A percentile compares a stretch with the other conserved stretches of the same genome.
phyloP scores from a whole-genome alignment of 2,797 vertebrate species.

The Gephyroberyx darwinii region DNA sequence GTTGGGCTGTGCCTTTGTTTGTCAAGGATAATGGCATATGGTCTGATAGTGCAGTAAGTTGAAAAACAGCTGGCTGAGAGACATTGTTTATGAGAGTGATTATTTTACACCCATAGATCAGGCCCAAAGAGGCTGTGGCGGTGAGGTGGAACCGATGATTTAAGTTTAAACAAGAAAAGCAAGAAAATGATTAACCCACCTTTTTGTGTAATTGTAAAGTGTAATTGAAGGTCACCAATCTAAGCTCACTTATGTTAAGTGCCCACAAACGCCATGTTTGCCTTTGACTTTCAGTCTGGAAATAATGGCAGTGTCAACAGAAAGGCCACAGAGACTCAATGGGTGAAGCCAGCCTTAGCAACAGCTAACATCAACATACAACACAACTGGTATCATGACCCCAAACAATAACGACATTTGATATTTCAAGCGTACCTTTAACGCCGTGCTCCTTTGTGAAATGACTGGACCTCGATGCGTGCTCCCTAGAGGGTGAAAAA shows the following conservation, averaged over 20 bases:
- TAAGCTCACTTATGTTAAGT: background rate
- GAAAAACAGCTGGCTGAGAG: constrained; percentile 43
- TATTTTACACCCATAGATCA: background rate
- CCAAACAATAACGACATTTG: background rate
- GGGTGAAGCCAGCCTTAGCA: background rate
- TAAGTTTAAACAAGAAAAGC: constrained; percentile 4
- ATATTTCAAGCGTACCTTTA: constrained; percentile 17
- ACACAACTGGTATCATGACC: background rate
- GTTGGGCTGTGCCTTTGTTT: constrained; percentile 59
- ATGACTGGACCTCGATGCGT: background rate
- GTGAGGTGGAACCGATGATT: background rate
- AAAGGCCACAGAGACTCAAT: constrained; percentile 6
- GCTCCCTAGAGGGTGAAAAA: background rate
- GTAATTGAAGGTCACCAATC: constrained; percentile 6
- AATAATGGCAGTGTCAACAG: constrained; percentile 48
- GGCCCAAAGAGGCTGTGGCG: background rate
- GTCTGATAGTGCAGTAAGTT: constrained; percentile 31
- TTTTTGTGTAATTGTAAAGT: background rate
- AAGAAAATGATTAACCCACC: background rate
- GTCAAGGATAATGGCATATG: constrained; percentile 44
- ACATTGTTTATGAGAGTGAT: background rate
- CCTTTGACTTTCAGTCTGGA: constrained; percentile 18
- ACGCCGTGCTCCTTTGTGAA: background rate
- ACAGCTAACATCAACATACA: background rate
- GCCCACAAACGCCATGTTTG: constrained; percentile 29